phyloP scores from a whole-genome alignment of 1,140 invertebrate species.

The Nylanderia fulva region DNA sequence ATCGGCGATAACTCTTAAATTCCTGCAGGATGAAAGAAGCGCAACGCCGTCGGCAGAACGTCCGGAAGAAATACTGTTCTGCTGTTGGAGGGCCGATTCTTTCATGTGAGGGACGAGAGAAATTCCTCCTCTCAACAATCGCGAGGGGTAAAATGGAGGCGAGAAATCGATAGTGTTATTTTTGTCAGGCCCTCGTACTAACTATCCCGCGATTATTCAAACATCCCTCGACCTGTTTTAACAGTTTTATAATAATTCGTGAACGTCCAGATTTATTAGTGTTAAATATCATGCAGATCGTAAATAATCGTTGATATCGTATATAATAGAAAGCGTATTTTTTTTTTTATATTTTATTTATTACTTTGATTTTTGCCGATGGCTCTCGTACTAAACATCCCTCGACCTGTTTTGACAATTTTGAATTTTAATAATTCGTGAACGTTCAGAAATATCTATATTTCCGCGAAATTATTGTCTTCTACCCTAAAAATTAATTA shows the following conservation, averaged over 20 bases:
- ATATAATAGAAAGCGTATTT: too few species aligned
- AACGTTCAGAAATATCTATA: neutral
- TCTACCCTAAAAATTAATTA: neutral
- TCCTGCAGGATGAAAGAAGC: constrained; percentile 69
- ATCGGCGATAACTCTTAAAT: constrained; percentile 69
- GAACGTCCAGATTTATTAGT: neutral
- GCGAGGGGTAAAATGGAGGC: constrained; percentile 54
- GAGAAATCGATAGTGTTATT: constrained; percentile 58
- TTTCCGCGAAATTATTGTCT: neutral
- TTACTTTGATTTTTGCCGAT: too few species aligned
- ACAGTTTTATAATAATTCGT: neutral
- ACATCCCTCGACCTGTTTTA: neutral
- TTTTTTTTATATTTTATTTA: too few species aligned
- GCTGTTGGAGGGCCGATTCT: constrained; percentile 57
- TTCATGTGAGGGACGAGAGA: constrained; percentile 55
- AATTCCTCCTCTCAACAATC: constrained; percentile 64
- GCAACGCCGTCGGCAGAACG: constrained; percentile 62
- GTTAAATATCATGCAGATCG: too few species aligned
- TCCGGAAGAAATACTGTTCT: constrained; percentile 67
- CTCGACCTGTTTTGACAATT: neutral
- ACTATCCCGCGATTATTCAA: too few species aligned
- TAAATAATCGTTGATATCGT: too few species aligned
- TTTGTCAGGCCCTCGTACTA: constrained; percentile 11
- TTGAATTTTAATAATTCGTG: neutral
- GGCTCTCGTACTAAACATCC: constrained; percentile 9